Conservation (phyloP, 2,888 invertebrate genomes). For the Syrphus vitripennis region DNA sequence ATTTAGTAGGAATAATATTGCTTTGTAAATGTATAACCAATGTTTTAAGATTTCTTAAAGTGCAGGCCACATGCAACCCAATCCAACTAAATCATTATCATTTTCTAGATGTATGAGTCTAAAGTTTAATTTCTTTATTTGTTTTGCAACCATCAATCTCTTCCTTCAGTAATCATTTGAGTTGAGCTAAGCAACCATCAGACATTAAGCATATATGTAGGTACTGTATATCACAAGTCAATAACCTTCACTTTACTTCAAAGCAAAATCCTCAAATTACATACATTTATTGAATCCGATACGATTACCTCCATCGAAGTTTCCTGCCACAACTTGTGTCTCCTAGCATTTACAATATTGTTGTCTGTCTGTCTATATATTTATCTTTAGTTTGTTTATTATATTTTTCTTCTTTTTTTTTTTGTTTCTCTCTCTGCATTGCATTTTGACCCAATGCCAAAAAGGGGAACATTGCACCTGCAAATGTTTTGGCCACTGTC, state of each 20-base stretch:
- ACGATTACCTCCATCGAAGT: constrained; percentile 37
- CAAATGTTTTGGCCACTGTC: constrained; percentile 69
- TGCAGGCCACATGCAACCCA: no score
- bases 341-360: constrained; percentile 8
- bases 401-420: neutral
- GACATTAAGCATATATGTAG: neutral
- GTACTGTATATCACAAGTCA: constrained; percentile 9
- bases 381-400: constrained; percentile 32
- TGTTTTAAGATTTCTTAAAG: no score
- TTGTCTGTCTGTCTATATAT: constrained; percentile 18
- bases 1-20: no score
- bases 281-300: constrained; percentile 44
- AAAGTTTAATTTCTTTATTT: neutral
- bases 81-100: no score
- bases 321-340: constrained; percentile 46
- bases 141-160: constrained; percentile 1
- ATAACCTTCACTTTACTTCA: constrained; percentile 19
- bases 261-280: constrained; percentile 42
- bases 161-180: neutral
- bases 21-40: no score
- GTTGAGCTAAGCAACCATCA: neutral
- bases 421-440: constrained; percentile 41
- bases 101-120: neutral
- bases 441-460: constrained; percentile 67
- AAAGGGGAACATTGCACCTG: constrained; percentile 70